Evolutionary conservation across 2,113 vertebrate genomes (phyloP).

Genomic region (Anas platyrhynchos): DNA sequence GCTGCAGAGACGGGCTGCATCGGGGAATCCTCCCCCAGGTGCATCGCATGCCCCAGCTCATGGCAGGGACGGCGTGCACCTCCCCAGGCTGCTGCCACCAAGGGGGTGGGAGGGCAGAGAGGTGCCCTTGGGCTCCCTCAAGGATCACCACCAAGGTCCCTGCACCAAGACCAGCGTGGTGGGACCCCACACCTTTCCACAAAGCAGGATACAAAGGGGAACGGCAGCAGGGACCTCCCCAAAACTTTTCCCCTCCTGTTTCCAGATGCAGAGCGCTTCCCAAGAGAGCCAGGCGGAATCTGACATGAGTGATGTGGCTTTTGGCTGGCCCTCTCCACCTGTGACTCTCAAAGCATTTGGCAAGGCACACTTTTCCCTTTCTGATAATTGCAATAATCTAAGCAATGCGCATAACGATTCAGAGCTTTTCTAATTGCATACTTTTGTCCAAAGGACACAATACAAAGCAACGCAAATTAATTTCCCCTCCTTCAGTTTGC

Average conservation of each 20-base stretch:
- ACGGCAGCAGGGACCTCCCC: background rate
- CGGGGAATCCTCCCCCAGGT: background rate
- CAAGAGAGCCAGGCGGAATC: background rate
- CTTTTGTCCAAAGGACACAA: background rate
- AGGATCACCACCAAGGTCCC: background rate
- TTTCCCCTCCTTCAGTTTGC: background rate
- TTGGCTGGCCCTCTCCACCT: background rate
- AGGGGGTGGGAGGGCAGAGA: background rate
- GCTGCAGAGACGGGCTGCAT: background rate
- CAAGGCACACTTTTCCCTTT: background rate
- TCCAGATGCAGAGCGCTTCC: background rate
- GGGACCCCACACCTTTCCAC: background rate
- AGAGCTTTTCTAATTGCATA: conserved; percentile 1
- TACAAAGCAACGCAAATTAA: background rate
- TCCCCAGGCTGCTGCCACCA: background rate
- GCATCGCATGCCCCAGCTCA: background rate
- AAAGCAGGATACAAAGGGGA: background rate
- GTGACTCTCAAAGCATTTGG: conserved; percentile 42
- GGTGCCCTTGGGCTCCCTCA: background rate
- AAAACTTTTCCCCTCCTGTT: background rate
- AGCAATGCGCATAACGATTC: background rate
- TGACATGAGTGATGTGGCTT: background rate
- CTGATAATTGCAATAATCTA: background rate
- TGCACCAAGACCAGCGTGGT: background rate
- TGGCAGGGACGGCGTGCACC: background rate